A percentile compares a stretch with the other conserved stretches of the same genome.
phyloP scores from a whole-genome alignment of 64 coral and sea anemone species.

The Stichodactyla helianthus region DNA sequence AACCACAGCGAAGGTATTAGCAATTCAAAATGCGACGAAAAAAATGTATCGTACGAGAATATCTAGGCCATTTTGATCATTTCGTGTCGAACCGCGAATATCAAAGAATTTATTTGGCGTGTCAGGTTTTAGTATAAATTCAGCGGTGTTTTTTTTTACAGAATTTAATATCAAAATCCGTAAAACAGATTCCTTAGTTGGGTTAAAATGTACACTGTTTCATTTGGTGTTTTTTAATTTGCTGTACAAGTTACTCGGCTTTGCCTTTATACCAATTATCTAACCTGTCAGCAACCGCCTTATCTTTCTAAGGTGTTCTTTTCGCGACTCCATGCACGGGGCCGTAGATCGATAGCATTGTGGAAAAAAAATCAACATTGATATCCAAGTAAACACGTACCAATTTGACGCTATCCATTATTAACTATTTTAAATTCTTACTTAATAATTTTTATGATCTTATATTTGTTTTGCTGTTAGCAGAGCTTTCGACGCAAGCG shows the following conservation, averaged over 20 bases:
- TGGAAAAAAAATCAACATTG: not conserved
- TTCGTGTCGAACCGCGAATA: not conserved
- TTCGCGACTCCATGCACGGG: not conserved
- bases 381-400: not conserved
- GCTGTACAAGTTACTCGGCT: not conserved
- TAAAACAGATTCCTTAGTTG: not conserved
- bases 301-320: not conserved
- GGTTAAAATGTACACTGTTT: not conserved
- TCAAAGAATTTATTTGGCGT: not conserved
- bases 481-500: constrained; percentile 5
- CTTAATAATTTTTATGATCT: not conserved
- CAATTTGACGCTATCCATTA: not conserved
- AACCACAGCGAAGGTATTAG: not conserved
- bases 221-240: not conserved
- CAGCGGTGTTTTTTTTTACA: not conserved
- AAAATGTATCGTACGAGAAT: not conserved
- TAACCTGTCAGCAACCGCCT: not conserved
- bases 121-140: not conserved
- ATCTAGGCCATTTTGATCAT: not conserved
- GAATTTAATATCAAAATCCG: not conserved
- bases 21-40: not conserved
- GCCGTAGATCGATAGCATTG: not conserved
- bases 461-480: not conserved
- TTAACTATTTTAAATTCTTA: not conserved
- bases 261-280: not conserved